Evolutionary conservation across 1,140 invertebrate genomes (phyloP), one percentile per base, ranked within the genome.

Genomic region (Meloidogyne floridensis): DNA sequence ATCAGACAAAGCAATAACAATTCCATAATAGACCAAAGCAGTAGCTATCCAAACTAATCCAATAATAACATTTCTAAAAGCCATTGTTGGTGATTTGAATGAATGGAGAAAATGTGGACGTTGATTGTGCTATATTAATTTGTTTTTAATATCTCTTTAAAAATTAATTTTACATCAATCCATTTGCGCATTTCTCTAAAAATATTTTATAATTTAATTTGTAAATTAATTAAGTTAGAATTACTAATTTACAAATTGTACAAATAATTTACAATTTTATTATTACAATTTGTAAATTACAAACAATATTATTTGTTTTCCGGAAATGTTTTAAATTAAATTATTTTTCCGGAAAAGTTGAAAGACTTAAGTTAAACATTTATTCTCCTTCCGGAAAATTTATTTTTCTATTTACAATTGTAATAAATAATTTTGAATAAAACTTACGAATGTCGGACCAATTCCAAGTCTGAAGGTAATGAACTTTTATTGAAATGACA

Each of bases 1-100:
- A 80, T 89, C 88, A 2, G 88, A 90, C 13, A 89, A 81, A 20
- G 88, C 88, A 76, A 89, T 90, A 65, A 90, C 87, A 32, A 90
- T 76, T 6, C 88, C 88, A 75, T 89, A 89, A 75, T 89, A 89
- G 13, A 83, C 87, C 11, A 89, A 80, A 59, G 87, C 87, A 43
- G 88, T 90, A 10, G 88, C 86, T 54, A 89, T 86, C 88, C 88
- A 89, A 72, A 90, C 85, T 75, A 87, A 70, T 51, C 86, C 84
- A 43, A 89, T 80, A 42, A 90, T 87, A 1, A 85, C 42, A 65
- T 86, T 90, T 70, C 88, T 72, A 42, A 86, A 75, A 32, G 82
- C 72, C 79, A 89, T 84, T 47, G 83, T 86, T 18, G 78, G 65
- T 8, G 83, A 85, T 18, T 86, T 84, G 78, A 89, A 89, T 4